phyloP scores from a whole-genome alignment of 1,140 invertebrate genomes.

The Nylanderia fulva region DNA sequence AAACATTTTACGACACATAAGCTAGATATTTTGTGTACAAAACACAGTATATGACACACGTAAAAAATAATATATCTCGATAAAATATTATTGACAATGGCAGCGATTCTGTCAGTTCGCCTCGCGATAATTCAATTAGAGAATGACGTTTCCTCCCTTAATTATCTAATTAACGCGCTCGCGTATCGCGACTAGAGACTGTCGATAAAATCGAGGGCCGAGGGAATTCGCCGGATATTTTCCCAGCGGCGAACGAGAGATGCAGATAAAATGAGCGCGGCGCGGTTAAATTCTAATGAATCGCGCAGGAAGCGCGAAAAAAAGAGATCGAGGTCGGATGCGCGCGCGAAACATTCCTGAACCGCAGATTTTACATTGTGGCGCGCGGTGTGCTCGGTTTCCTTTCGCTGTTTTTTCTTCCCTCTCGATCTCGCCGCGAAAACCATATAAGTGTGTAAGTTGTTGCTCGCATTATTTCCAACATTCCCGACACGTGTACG shows the following conservation, averaged over 20 bases:
- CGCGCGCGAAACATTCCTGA: slow-evolving; percentile 31
- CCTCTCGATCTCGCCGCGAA: slow-evolving; percentile 1
- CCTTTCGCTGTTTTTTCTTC: slow-evolving; percentile 45
- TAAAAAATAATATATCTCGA: slow-evolving; percentile 14
- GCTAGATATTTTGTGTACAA: background rate
- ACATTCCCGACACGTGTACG: slow-evolving; percentile 35
- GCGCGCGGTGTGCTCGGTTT: slow-evolving; percentile 21
- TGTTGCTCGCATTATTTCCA: slow-evolving; percentile 60
- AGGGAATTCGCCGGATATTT: slow-evolving; percentile 64
- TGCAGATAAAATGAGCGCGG: slow-evolving; percentile 54
- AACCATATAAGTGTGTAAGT: slow-evolving; percentile 54
- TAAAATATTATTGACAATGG: background rate
- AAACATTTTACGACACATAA: background rate
- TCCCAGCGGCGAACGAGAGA: slow-evolving; percentile 45
- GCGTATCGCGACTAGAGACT: slow-evolving; percentile 55
- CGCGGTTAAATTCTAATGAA: slow-evolving; percentile 68
- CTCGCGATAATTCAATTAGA: slow-evolving; percentile 18
- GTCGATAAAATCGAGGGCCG: slow-evolving; percentile 18
- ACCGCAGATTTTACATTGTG: slow-evolving; percentile 69
- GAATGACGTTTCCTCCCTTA: slow-evolving; percentile 47
- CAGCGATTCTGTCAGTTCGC: background rate
- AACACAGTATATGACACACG: background rate
- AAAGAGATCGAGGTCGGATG: slow-evolving; percentile 66
- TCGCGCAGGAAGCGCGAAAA: slow-evolving; percentile 17
- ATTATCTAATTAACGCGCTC: slow-evolving; percentile 67